phyloP scores from a whole-genome alignment of 1,140 invertebrate species.

The Aleiodes sp. region DNA sequence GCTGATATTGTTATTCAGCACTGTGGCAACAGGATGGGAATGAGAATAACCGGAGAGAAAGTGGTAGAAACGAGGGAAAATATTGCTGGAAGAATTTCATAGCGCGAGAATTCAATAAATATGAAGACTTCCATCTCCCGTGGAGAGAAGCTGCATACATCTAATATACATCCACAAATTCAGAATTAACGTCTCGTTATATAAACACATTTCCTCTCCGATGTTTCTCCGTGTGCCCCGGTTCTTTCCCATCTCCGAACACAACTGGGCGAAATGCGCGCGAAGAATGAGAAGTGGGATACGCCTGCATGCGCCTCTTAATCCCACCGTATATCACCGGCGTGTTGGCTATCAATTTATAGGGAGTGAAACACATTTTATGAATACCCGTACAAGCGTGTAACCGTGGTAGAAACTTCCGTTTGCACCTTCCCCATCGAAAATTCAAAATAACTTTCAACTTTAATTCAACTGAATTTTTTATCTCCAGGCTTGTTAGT shows the following conservation, averaged over 20 bases:
- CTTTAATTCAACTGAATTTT: too few species aligned
- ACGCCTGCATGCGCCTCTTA: constrained; percentile 34
- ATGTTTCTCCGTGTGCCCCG: not conserved
- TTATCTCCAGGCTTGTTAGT: not conserved
- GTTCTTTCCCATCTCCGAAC: not conserved
- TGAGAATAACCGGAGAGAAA: not conserved
- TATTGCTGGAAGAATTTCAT: constrained; percentile 22
- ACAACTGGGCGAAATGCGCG: not conserved
- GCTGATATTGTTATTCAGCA: constrained; percentile 17
- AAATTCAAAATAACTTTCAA: constrained; percentile 25
- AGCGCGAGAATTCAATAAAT: constrained; percentile 33
- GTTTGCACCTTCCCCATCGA: constrained; percentile 31
- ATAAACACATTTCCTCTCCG: not conserved
- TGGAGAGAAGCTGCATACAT: not conserved
- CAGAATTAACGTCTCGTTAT: not conserved
- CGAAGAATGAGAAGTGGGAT: not conserved
- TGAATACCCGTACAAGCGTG: constrained; percentile 39
- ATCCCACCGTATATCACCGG: constrained; percentile 39
- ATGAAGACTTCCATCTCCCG: not conserved
- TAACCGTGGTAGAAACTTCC: constrained; percentile 25
- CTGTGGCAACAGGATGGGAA: not conserved
- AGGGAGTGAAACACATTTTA: constrained; percentile 46
- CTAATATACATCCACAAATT: not conserved
- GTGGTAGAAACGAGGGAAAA: not conserved
- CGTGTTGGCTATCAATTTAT: constrained; percentile 44